Evolutionary conservation across 2,113 vertebrate species (phyloP).

Genomic region (Dryoscopus gambensis): DNA sequence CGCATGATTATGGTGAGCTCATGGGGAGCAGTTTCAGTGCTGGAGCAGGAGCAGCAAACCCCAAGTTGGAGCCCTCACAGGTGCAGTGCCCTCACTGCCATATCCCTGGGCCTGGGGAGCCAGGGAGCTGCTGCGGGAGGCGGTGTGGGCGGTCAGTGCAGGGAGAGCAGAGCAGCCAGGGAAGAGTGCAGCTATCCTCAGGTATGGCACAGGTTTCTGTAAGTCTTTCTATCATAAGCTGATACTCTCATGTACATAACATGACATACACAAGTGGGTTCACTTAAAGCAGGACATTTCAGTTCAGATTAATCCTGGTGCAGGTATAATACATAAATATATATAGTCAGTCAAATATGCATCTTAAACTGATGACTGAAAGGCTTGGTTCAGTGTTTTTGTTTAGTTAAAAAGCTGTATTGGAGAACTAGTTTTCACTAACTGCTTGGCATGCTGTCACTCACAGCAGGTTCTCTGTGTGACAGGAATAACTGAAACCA

Average conservation of each 20-base stretch:
- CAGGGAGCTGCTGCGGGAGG: rapidly evolving
- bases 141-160: rapidly evolving
- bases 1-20: rapidly evolving
- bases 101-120: background rate
- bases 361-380: background rate
- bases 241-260: background rate
- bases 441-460: background rate
- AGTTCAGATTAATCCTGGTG: background rate
- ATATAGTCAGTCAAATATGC: background rate
- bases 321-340: background rate
- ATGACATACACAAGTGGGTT: background rate
- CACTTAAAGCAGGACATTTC: background rate
- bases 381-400: constrained; percentile 3
- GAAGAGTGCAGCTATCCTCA: rapidly evolving
- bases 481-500: constrained; percentile 34
- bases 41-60: background rate
- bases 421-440: constrained; percentile 3
- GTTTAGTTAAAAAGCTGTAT: background rate
- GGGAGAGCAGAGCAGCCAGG: background rate
- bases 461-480: background rate
- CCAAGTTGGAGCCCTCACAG: rapidly evolving
- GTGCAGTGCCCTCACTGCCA: rapidly evolving
- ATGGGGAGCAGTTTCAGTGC: background rate
- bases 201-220: background rate
- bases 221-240: background rate